Evolutionary conservation across 2,113 vertebrate species (phyloP).

Genomic region (Puntigrus tetrazona): DNA sequence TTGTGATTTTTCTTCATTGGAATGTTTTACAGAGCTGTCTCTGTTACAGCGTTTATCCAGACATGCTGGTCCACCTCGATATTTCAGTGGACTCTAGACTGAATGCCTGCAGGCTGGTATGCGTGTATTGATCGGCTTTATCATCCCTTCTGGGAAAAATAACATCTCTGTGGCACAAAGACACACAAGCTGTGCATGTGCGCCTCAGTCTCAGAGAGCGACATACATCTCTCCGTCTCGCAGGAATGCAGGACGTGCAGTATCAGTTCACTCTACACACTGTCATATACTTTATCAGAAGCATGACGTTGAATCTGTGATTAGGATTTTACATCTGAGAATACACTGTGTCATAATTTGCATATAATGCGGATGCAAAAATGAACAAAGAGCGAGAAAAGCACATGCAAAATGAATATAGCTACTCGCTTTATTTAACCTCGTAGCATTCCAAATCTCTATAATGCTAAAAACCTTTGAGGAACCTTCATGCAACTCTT

Average conservation of each 20-base stretch:
- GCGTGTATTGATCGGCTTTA: constrained; percentile 66
- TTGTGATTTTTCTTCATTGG: constrained; percentile 14
- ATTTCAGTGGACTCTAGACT: constrained; percentile 34
- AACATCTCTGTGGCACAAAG: constrained; percentile 64
- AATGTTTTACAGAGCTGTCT: constrained; percentile 23
- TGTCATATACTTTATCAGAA: background rate
- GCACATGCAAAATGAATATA: background rate
- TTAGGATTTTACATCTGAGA: background rate
- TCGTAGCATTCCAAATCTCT: background rate
- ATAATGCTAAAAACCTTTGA: background rate
- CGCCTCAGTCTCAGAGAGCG: background rate
- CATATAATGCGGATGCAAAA: background rate
- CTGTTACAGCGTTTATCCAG: constrained; percentile 44
- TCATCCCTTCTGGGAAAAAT: constrained; percentile 63
- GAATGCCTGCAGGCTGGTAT: constrained; percentile 53
- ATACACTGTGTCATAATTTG: background rate
- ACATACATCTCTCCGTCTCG: constrained; percentile 28
- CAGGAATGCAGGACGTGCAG: background rate
- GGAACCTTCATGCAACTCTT: background rate
- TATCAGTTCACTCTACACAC: background rate
- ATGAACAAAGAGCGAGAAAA: background rate
- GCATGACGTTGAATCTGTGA: background rate
- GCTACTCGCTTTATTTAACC: background rate
- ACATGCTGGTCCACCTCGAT: constrained; percentile 34
- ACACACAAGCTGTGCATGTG: constrained; percentile 50